Base-by-base conservation (phyloP, 1,140 invertebrate genomes). In the Tribolium madens region DNA sequence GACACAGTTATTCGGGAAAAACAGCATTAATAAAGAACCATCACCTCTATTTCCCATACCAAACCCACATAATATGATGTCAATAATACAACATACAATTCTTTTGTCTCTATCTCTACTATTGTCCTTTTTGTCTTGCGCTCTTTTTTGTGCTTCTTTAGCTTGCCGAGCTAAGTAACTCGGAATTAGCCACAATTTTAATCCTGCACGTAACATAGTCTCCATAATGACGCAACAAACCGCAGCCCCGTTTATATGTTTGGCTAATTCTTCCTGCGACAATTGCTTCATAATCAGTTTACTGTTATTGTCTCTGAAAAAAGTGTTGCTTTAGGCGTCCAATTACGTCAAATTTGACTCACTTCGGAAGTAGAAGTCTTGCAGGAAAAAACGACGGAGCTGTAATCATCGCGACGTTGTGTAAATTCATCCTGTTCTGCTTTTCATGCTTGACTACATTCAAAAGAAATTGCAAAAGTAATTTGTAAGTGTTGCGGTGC, bases 381-480 rank as follows among this genome's bases (percentile, higher is more conserved):
- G 94, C 94, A 52, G 95, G 93, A 84, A 97, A 97, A 31, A 98
- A 89, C 53, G 96, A 96, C 31, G 96, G 96, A 7, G 96, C 96
- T 72, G 96, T 93, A 77, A 98, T 97, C 92, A 97, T 96, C 5
- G 96, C 93, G 5, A 97, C 94, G 85, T 97, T 98, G 82, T 95
- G 93, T 53, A 94, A 89, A 57, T 91, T 92, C 96, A 97, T 98
- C 88, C 95, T 95, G 85, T 97, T 98, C 69, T 87, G 87, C 76
- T 89, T 87, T 80, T 93, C 90, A 79, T 92, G 88, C 18, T 91
- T 89, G 2, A 93, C 90, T 10, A 97, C 90, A 71, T 92, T 86
- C 42, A 91, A 89, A 47, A 96, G 90, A 83, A 97, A 95, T 9
- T 89, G 87, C 47, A 97, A 84, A 52, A 97, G 84, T 68, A 92